phyloP scores from a whole-genome alignment of 2,113 vertebrate genomes.

The Anseranas semipalmata region DNA sequence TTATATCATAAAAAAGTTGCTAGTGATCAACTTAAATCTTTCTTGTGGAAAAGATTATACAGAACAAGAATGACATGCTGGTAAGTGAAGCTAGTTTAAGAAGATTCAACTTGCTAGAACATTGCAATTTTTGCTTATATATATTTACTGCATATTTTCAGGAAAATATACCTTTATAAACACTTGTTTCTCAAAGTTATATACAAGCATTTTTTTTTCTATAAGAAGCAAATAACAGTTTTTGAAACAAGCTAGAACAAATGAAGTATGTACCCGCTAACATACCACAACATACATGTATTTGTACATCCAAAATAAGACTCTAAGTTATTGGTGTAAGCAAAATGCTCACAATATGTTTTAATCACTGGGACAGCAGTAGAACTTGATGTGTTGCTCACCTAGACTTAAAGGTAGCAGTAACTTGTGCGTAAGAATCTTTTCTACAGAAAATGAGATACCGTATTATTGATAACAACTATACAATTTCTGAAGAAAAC shows the following conservation, averaged over 20 bases:
- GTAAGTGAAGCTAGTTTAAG: neutral
- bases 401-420: neutral
- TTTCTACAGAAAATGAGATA: neutral
- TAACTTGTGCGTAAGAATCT: neutral
- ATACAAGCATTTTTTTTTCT: neutral
- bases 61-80: neutral
- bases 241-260: neutral
- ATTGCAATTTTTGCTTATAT: neutral
- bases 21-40: neutral
- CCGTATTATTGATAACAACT: neutral
- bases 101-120: neutral
- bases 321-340: neutral
- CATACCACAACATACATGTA: neutral
- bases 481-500: neutral
- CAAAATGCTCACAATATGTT: neutral
- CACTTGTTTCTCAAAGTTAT: neutral
- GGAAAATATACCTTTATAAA: neutral
- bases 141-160: neutral
- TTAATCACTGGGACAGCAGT: neutral
- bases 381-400: neutral
- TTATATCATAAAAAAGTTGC: neutral
- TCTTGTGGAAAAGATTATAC: neutral
- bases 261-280: neutral
- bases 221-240: neutral
- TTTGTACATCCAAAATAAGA: neutral